A percentile compares a stretch with the other conserved stretches of the same genome.
These are phyloP conservation scores for Sebastes matsubarae DNA, from an alignment of 2,797 vertebrate species.

Conservation along the genomic window DNA sequence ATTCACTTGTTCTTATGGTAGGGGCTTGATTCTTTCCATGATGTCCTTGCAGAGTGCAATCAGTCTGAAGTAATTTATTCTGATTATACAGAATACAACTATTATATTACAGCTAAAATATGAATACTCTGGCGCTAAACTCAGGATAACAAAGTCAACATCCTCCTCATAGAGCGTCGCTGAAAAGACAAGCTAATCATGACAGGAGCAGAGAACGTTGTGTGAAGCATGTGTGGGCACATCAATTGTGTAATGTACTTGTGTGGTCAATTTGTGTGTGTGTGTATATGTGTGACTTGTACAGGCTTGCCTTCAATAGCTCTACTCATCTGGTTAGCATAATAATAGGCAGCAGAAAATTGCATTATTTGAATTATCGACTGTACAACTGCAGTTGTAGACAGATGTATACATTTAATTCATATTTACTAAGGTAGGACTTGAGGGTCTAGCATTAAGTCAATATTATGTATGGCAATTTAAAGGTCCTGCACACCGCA, in stretches of 20 bases:
- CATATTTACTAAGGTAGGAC: neutral
- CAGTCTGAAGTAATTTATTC: neutral
- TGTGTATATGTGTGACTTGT: neutral
- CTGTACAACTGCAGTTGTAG: neutral
- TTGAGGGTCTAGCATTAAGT: neutral
- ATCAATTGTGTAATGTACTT: slow-evolving; percentile 25
- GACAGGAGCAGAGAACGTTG: neutral
- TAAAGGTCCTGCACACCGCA: neutral
- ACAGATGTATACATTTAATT: neutral
- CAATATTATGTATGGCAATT: neutral
- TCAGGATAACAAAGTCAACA: slow-evolving; percentile 11
- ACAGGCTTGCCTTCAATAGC: slow-evolving; percentile 4
- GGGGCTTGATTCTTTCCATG: neutral
- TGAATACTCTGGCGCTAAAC: neutral
- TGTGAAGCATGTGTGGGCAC: slow-evolving; percentile 42
- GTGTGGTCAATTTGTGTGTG: neutral
- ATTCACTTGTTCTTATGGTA: slow-evolving; percentile 23
- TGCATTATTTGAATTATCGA: neutral
- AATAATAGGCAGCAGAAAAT: neutral
- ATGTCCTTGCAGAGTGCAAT: slow-evolving; percentile 5
- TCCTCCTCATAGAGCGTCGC: neutral
- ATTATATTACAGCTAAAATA: neutral
- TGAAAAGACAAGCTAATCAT: slow-evolving; percentile 26
- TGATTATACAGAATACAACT: neutral
- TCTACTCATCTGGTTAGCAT: slow-evolving; percentile 3